A percentile compares a stretch with the other conserved stretches of the same genome.
These are phyloP conservation scores for Hesperophylax magnus DNA, from an alignment of 1,140 invertebrate genomes.

Conservation along the genomic window DNA sequence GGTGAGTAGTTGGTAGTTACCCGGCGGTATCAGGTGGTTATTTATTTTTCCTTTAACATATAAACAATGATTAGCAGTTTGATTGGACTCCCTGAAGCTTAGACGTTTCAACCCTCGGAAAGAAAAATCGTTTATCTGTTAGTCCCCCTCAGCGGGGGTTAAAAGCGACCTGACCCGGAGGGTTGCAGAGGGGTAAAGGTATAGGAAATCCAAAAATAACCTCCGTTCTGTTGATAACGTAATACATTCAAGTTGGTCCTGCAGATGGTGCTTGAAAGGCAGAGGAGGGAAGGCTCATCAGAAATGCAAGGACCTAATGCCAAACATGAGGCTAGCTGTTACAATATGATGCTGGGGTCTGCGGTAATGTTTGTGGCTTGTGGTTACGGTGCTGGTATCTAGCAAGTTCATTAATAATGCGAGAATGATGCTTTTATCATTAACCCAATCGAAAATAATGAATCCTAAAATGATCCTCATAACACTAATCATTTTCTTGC, in stretches of 20 bases:
- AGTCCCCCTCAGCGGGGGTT: neutral
- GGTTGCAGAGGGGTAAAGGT: neutral
- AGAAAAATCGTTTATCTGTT: conserved; percentile 31
- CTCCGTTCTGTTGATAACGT: conserved; percentile 26
- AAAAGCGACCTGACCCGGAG: neutral
- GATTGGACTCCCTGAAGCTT: neutral
- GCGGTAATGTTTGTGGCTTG: neutral
- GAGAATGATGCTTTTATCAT: neutral
- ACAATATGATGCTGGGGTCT: neutral
- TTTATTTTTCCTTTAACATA: neutral
- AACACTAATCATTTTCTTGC: too few species aligned
- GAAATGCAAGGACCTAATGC: conserved; percentile 12
- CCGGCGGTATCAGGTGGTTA: neutral
- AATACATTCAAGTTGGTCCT: conserved; percentile 6
- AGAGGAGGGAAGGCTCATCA: neutral
- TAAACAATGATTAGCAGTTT: conserved; percentile 19
- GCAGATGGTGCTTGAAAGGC: conserved; percentile 18
- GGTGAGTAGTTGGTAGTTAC: neutral
- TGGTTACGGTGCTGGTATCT: neutral
- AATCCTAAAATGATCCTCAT: too few species aligned
- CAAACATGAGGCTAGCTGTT: neutral
- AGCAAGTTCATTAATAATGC: neutral
- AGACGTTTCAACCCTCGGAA: conserved; percentile 1
- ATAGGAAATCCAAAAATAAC: conserved; percentile 24
- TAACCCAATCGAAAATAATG: too few species aligned